Evolutionary conservation across 2,113 vertebrate species (phyloP).

Genomic region (Anolis sagrei): DNA sequence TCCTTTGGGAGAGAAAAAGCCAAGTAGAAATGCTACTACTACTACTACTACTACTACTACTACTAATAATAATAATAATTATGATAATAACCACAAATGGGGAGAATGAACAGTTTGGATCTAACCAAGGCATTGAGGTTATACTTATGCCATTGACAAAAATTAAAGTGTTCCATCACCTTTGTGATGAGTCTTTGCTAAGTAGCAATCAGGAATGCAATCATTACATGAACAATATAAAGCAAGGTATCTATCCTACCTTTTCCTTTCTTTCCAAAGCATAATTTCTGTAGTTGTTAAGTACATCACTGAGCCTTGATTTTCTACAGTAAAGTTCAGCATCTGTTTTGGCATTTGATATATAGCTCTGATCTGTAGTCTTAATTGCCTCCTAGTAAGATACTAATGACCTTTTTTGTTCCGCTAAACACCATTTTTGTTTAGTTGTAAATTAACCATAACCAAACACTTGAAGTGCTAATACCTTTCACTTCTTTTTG

Average conservation of each 20-base stretch:
- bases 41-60: too few species aligned
- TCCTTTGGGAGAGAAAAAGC: too few species aligned
- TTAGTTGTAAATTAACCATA: conserved; percentile 82
- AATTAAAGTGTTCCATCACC: background rate
- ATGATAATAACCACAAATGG: background rate
- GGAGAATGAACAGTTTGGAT: background rate
- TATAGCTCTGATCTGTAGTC: conserved; percentile 78
- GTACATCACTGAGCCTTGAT: conserved; percentile 65
- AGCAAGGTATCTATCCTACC: conserved; percentile 45
- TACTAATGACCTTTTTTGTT: conserved; percentile 83
- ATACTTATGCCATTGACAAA: background rate
- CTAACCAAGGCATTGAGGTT: background rate
- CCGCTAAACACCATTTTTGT: conserved; percentile 79
- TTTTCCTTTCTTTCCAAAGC: conserved; percentile 37
- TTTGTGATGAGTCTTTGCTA: background rate
- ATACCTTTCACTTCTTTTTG: conserved; percentile 62
- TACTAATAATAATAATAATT: too few species aligned
- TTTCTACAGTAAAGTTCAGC: conserved; percentile 75
- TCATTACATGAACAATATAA: conserved; percentile 3
- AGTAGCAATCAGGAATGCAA: accelerated
- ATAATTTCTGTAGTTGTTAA: conserved; percentile 50
- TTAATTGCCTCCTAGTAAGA: conserved; percentile 83
- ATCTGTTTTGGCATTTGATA: conserved; percentile 82
- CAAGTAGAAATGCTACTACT: too few species aligned
- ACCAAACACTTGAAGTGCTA: conserved; percentile 74